Evolutionary conservation across 2,888 invertebrate species (phyloP).

Genomic region (Limenitis camilla): DNA sequence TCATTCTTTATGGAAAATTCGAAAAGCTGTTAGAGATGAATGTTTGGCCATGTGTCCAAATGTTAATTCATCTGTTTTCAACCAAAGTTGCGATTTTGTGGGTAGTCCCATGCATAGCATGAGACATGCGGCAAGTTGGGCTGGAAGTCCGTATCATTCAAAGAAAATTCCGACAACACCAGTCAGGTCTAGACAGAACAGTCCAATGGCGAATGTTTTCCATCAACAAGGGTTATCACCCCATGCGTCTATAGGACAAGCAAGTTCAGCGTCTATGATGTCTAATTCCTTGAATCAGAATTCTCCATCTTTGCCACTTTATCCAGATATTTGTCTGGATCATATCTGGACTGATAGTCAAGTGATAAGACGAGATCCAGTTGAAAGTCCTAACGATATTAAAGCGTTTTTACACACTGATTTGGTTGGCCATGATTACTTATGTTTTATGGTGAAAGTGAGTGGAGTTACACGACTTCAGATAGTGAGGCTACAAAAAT

Average conservation of each 20-base stretch:
- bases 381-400: slow-evolving; percentile 48
- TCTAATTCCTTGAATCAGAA: slow-evolving; percentile 62
- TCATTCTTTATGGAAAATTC: slow-evolving; percentile 88
- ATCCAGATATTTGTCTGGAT: slow-evolving; percentile 91
- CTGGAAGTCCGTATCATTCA: slow-evolving; percentile 58
- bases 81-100: slow-evolving; percentile 59
- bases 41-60: slow-evolving; percentile 75
- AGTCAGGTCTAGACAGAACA: slow-evolving; percentile 52
- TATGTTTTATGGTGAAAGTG: slow-evolving; percentile 81
- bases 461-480: slow-evolving; percentile 71
- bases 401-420: slow-evolving; percentile 91
- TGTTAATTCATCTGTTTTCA: slow-evolving; percentile 57
- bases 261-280: slow-evolving; percentile 60
- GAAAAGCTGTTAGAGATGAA: slow-evolving; percentile 85
- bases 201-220: slow-evolving; percentile 64
- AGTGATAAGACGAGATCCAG: slow-evolving; percentile 45
- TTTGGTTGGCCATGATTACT: slow-evolving; percentile 86
- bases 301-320: slow-evolving; percentile 79
- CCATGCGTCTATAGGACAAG: slow-evolving; percentile 62
- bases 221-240: slow-evolving; percentile 66
- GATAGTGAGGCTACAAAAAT: slow-evolving; percentile 79
- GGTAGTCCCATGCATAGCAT: slow-evolving; percentile 57
- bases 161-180: slow-evolving; percentile 48
- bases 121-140: slow-evolving; percentile 50
- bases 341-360: slow-evolving; percentile 90